Evolutionary conservation across 64 coral and sea anemone species (phyloP).

Genomic region (Actinia tenebrosa): DNA sequence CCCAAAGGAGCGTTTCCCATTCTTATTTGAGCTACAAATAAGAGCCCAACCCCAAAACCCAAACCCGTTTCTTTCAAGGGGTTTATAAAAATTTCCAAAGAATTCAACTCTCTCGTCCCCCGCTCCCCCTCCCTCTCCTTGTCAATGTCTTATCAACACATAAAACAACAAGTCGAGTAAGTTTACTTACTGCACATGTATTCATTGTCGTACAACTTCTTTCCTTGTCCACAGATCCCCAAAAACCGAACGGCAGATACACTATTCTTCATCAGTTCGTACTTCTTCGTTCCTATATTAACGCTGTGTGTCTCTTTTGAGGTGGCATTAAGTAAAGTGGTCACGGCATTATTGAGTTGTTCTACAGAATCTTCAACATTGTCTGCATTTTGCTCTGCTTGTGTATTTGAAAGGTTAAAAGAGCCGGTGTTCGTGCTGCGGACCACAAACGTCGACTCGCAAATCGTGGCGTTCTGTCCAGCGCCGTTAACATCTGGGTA

Average conservation of each 20-base stretch:
- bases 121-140: too few species aligned
- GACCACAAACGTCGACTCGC: constrained; percentile 13
- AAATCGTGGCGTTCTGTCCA: neutral
- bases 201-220: neutral
- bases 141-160: too few species aligned
- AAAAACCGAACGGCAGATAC: constrained; percentile 7
- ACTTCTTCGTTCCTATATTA: neutral
- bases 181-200: constrained; percentile 38
- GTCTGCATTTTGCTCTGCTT: constrained; percentile 17
- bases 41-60: too few species aligned
- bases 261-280: neutral
- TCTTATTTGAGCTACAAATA: too few species aligned
- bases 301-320: constrained; percentile 2
- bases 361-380: constrained; percentile 28
- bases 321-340: constrained; percentile 11
- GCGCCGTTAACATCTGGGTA: constrained; percentile 10
- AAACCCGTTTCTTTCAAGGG: too few species aligned
- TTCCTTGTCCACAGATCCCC: constrained; percentile 16
- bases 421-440: constrained; percentile 12
- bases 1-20: too few species aligned
- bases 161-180: neutral
- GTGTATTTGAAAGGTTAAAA: neutral
- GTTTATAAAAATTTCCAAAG: too few species aligned
- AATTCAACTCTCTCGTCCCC: too few species aligned
- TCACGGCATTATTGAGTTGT: neutral